phyloP scores from a whole-genome alignment of 2,113 vertebrate genomes.

The Rousettus leschenaultii region DNA sequence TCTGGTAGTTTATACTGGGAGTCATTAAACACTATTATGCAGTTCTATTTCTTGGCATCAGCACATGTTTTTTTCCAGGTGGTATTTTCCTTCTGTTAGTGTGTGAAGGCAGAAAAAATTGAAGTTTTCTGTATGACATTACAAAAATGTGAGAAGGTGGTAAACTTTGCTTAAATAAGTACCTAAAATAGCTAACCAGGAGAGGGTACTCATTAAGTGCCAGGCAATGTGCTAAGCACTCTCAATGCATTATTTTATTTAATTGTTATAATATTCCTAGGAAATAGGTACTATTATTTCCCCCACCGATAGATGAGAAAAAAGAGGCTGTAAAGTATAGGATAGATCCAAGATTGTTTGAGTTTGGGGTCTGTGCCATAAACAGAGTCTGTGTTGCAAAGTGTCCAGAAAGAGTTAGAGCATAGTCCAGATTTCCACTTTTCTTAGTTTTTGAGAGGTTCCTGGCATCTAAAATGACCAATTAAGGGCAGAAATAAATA shows the following conservation, averaged over 20 bases:
- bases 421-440: neutral
- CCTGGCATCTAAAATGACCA: neutral
- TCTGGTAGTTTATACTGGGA: slow-evolving; percentile 35
- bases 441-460: neutral
- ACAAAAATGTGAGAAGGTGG: neutral
- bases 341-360: too few relatives aligned
- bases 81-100: slow-evolving; percentile 66
- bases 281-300: neutral
- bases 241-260: rapidly evolving
- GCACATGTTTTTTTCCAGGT: slow-evolving; percentile 31
- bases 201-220: neutral
- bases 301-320: neutral
- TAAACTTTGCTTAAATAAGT: neutral
- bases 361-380: too few relatives aligned
- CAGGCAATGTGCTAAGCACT: neutral
- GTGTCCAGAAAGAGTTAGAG: neutral
- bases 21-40: slow-evolving; percentile 37
- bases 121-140: neutral
- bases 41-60: slow-evolving; percentile 51
- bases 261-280: neutral
- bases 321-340: neutral
- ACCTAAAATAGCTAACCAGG: too few relatives aligned
- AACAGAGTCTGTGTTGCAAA: neutral
- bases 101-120: slow-evolving; percentile 41
- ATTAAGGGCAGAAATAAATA: neutral